phyloP scores from a whole-genome alignment of 2,797 vertebrate genomes.

The Heterohyrax brucei region DNA sequence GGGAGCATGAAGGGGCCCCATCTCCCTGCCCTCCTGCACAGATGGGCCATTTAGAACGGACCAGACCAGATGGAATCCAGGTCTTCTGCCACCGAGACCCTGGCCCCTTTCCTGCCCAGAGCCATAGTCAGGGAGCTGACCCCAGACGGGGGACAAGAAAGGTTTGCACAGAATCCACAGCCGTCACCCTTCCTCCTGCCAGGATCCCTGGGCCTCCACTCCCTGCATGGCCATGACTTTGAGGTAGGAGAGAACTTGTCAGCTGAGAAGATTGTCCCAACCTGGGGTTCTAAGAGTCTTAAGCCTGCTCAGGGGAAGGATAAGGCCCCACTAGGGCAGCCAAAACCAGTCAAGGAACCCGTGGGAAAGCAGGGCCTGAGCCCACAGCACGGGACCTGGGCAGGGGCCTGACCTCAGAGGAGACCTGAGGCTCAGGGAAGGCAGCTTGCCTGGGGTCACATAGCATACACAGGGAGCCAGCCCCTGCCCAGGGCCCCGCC shows the following conservation, averaged over 20 bases:
- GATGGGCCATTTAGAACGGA: background rate
- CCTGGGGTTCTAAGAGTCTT: background rate
- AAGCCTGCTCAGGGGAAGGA: background rate
- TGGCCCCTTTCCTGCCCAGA: background rate
- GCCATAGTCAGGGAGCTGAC: background rate
- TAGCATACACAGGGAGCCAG: background rate
- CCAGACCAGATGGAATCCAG: background rate
- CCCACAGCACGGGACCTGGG: background rate
- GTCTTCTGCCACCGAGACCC: background rate
- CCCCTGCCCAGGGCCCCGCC: background rate
- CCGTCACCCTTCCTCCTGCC: background rate
- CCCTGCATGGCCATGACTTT: accelerated
- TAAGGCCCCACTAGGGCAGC: background rate
- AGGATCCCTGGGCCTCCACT: background rate
- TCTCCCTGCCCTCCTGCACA: background rate
- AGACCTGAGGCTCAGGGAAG: conserved; percentile 23
- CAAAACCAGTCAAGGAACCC: background rate
- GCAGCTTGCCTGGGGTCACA: conserved; percentile 9
- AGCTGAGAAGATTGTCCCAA: background rate
- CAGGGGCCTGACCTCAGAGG: background rate
- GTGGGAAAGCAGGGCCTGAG: background rate
- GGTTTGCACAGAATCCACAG: background rate
- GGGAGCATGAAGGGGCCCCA: background rate
- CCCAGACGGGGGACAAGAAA: background rate
- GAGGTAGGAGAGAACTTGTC: background rate